These are phyloP conservation scores for Carettochelys insculpta DNA, from an alignment of 2,113 vertebrate species.

Conservation along the genomic window DNA sequence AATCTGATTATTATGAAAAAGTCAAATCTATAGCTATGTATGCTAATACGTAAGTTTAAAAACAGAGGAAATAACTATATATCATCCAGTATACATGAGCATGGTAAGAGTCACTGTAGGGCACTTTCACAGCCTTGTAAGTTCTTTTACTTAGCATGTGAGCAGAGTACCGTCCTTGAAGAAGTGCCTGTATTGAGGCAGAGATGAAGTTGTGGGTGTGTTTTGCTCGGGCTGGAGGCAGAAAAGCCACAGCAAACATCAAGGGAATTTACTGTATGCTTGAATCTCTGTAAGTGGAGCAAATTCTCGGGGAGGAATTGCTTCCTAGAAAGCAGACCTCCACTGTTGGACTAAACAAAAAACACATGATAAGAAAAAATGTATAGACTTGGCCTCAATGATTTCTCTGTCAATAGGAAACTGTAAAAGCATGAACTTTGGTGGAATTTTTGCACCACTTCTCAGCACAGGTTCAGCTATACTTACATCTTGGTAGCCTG, in stretches of 20 bases:
- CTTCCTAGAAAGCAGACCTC: neutral
- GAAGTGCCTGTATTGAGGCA: neutral
- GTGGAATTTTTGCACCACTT: neutral
- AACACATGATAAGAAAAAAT: neutral
- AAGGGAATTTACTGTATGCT: neutral
- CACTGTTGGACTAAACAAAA: neutral
- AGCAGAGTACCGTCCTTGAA: neutral
- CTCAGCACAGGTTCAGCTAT: neutral
- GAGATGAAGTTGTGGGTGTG: neutral
- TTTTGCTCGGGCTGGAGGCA: neutral
- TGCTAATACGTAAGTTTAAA: neutral
- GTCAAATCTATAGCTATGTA: neutral
- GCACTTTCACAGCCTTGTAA: neutral
- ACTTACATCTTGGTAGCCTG: neutral
- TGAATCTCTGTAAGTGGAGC: neutral
- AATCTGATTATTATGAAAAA: neutral
- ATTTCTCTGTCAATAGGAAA: neutral
- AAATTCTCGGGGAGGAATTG: neutral
- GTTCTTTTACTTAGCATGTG: neutral
- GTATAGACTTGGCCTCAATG: neutral
- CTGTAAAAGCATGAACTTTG: neutral
- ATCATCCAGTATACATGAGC: rapidly evolving
- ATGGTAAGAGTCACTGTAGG: rapidly evolving
- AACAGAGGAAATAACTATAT: neutral
- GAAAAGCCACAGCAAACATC: neutral